Conservation (phyloP, 1,140 invertebrate genomes). For the Gerris buenoi region DNA sequence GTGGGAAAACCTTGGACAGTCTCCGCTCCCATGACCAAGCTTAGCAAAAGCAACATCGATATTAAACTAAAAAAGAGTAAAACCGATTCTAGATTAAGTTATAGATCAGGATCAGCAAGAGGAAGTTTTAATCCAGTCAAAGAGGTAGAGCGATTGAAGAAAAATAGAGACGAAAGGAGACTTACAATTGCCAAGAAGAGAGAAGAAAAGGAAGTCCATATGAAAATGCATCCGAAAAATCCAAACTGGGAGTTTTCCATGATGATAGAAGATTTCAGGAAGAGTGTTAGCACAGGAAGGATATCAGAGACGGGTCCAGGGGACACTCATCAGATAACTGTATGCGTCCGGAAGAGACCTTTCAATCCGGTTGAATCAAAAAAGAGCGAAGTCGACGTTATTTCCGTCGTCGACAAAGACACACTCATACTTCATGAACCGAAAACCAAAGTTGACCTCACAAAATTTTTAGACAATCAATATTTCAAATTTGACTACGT, state of each 20-base stretch:
- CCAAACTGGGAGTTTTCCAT: conserved; percentile 5
- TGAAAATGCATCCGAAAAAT: conserved; percentile 6
- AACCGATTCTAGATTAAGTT: background rate
- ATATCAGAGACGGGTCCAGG: background rate
- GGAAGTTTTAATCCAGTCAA: background rate
- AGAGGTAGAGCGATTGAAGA: conserved; percentile 5
- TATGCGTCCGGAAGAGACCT: conserved; percentile 10
- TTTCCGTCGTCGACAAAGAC: conserved; percentile 90
- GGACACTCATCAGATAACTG: conserved; percentile 7
- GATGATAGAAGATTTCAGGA: conserved; percentile 7
- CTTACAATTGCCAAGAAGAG: conserved; percentile 1
- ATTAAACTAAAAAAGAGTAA: background rate
- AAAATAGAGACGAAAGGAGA: conserved; percentile 6
- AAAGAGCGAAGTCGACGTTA: conserved; percentile 82
- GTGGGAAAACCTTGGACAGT: background rate
- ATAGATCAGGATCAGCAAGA: background rate
- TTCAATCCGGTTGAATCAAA: background rate
- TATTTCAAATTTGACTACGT: conserved; percentile 97
- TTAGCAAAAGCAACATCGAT: background rate
- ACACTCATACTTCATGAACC: conserved; percentile 94
- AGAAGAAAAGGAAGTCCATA: background rate
- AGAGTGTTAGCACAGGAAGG: background rate
- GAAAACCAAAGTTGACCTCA: conserved; percentile 93
- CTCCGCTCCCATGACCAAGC: background rate
- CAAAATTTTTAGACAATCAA: conserved; percentile 97